Base-by-base conservation (phyloP, 1,140 invertebrate genomes). In the Stenopsyche tienmushanensis region DNA sequence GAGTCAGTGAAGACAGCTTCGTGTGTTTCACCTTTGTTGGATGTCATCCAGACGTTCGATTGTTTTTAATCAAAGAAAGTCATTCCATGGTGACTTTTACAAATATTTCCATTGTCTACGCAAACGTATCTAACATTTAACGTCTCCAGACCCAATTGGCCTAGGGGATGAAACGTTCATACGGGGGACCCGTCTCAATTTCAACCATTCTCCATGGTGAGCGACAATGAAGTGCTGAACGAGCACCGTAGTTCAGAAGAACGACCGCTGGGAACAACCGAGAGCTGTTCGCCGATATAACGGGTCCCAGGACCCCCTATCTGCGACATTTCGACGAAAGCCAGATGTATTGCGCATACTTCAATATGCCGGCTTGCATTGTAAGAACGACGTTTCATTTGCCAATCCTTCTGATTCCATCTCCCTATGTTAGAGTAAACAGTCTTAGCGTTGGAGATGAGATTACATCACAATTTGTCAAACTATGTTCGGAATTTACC, bases 141-240 rank as follows among this genome's bases (percentile, higher is more conserved):
- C 29, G 29, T 34, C 5, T 34, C 29, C 29, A 7, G 5, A 13
- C 29, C 29, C 5, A 34, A n/a, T n/a, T n/a, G n/a, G n/a, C n/a
- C n/a, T n/a, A n/a, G n/a, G n/a, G n/a, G n/a, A n/a, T n/a, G n/a
- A n/a, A n/a, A n/a, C n/a, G n/a, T n/a, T n/a, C n/a, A 34, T 34
- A 13, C 29, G 5, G 29, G 5, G 13, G 29, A 34, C 29, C 29
- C 29, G 29, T 34, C 29, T 34, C 5, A 34, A 34, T 34, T 34
- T 34, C 29, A 34, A 13, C 5, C 29, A 34, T 47, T 5, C 17
- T 7, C 44, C 5, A 8, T 5, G 10, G 7, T 15, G 44, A 13
- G 44, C 44, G 44, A 47, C 44, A 47, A 47, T 47, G 18, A 20
- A 47, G 44, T 47, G 10, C 10, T 20, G 44, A 47, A 47, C 44